A percentile compares a stretch with the other conserved stretches of the same genome.
Evolutionary conservation across 2,888 invertebrate species (phyloP).

Genomic region (Synanthedon myopaeformis): DNA sequence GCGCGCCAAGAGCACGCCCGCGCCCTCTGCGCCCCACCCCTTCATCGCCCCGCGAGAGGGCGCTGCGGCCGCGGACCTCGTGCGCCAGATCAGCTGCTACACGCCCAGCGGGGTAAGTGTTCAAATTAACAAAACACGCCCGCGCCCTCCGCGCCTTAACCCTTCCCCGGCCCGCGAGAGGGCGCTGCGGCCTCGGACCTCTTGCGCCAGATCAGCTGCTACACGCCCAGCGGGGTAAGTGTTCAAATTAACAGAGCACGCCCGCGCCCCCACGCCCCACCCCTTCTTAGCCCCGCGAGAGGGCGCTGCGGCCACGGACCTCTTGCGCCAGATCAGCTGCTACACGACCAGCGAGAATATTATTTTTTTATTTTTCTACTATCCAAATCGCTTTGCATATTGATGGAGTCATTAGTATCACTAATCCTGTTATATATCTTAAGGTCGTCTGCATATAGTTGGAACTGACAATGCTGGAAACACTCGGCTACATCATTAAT

Average conservation of each 20-base stretch:
- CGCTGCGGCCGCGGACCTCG: conserved; percentile 26
- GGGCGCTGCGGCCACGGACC: conserved; percentile 23
- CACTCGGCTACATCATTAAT: no score
- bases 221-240: conserved; percentile 79
- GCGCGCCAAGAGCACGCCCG: conserved; percentile 79
- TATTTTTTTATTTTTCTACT: no score
- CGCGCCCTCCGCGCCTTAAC: conserved; percentile 74
- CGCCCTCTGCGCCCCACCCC: conserved; percentile 75
- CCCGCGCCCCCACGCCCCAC: conserved; percentile 72
- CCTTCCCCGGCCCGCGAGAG: conserved; percentile 62
- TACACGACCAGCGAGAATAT: conserved; percentile 83
- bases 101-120: conserved; percentile 77
- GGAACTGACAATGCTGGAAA: no score
- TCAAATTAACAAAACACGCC: conserved; percentile 37
- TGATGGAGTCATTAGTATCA: no score
- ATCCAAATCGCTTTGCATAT: no score
- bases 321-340: conserved; percentile 74
- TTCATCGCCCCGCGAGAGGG: conserved; percentile 57
- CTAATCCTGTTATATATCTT: no score
- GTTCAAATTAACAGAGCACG: conserved; percentile 26
- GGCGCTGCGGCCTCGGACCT: conserved; percentile 27
- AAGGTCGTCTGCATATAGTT: no score
- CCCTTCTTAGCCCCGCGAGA: conserved; percentile 68
- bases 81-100: conserved; percentile 78
- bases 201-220: conserved; percentile 76